Conservation (phyloP, 2,113 vertebrate genomes). For the Mesocricetus auratus region DNA sequence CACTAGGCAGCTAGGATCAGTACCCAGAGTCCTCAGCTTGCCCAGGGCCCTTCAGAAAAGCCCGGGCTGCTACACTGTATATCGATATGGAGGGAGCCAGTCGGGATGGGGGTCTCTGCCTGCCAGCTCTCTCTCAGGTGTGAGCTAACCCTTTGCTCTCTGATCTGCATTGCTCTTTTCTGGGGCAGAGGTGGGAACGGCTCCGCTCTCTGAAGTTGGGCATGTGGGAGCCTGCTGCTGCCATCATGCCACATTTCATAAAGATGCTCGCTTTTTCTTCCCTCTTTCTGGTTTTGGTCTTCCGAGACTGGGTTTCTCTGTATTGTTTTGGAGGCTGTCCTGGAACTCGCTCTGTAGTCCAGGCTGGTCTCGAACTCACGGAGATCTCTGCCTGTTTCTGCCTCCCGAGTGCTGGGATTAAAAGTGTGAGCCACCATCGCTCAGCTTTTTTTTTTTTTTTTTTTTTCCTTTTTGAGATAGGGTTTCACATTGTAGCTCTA, state of each 20-base stretch:
- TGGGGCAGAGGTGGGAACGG: neutral
- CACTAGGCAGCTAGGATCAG: neutral
- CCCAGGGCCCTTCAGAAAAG: neutral
- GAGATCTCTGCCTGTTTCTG: too few species aligned
- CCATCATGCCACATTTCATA: too few species aligned
- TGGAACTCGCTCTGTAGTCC: too few species aligned
- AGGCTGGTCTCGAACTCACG: too few species aligned
- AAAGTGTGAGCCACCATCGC: too few species aligned
- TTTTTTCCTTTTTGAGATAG: neutral
- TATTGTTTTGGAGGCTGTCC: too few species aligned
- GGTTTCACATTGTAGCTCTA: neutral
- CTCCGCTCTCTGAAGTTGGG: accelerated
- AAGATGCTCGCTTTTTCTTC: neutral
- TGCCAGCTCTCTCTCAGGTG: too few species aligned
- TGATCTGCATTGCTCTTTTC: neutral
- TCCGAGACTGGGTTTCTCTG: too few species aligned
- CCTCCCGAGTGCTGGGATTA: too few species aligned
- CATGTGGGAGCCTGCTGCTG: too few species aligned
- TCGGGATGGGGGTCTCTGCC: neutral
- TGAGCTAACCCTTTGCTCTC: neutral
- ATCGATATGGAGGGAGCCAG: neutral
- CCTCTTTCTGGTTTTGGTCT: neutral
- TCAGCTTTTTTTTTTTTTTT: too few species aligned
- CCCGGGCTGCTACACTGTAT: accelerated
- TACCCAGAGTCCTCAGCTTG: accelerated